These are phyloP conservation scores for Coracias cyanogaster DNA, from an alignment of 2,797 vertebrate genomes.

Conservation along the genomic window DNA sequence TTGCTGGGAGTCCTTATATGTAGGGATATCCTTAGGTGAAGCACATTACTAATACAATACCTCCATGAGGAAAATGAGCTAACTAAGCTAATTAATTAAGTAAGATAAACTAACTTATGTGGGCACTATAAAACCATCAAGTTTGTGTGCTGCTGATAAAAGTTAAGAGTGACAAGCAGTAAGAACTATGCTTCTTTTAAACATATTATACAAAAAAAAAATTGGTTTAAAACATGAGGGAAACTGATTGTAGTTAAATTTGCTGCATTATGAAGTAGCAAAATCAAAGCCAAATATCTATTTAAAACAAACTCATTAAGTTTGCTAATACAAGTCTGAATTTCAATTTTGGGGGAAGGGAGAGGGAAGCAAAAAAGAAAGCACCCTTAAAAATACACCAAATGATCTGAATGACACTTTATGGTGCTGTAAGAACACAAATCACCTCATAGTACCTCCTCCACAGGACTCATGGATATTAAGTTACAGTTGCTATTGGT, in stretches of 20 bases:
- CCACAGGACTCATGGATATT: not conserved
- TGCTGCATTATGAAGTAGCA: not conserved
- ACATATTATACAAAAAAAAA: not conserved
- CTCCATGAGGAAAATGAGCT: not conserved
- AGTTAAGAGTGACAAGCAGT: not conserved
- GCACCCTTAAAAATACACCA: not conserved
- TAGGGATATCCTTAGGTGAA: not conserved
- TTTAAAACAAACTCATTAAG: not conserved
- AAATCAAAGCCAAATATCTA: not conserved
- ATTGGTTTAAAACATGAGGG: not conserved
- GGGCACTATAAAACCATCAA: not conserved
- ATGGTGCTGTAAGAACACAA: not conserved
- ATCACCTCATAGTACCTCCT: not conserved
- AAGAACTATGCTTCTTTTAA: not conserved
- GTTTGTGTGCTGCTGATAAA: not conserved
- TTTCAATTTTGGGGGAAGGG: not conserved
- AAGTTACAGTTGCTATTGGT: slow-evolving; percentile 13
- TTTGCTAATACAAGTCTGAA: not conserved
- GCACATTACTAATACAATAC: not conserved
- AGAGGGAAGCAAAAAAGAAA: not conserved
- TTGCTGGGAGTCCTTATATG: not conserved
- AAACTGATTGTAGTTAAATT: not conserved
- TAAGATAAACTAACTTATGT: not conserved
- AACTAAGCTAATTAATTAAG: not conserved
- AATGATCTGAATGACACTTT: not conserved